These are phyloP conservation scores for Cirrhinus molitorella DNA, from an alignment of 2,797 vertebrate species.

Conservation along the genomic window DNA sequence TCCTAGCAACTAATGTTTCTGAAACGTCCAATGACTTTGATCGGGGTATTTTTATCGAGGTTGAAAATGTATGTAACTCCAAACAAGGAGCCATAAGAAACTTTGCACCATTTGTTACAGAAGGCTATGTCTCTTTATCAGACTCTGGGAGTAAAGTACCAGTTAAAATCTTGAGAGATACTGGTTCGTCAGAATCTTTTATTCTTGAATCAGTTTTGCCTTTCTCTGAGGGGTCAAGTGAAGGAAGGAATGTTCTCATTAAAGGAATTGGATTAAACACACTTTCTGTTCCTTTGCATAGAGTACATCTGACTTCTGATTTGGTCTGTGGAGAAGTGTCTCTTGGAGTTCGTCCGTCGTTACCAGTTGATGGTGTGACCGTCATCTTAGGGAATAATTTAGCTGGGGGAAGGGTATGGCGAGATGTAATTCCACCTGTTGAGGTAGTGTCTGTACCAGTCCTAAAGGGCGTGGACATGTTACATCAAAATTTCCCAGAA, in stretches of 20 bases:
- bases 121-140: not conserved
- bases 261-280: not conserved
- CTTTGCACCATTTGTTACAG: not conserved
- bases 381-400: no score
- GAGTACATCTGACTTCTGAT: not conserved
- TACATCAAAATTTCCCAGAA: no score
- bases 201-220: not conserved
- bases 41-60: fast-evolving
- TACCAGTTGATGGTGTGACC: no score
- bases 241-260: not conserved
- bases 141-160: not conserved
- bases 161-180: not conserved
- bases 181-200: not conserved
- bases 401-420: no score
- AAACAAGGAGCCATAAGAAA: fast-evolving
- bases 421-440: no score
- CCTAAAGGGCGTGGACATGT: no score
- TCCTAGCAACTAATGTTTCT: not conserved
- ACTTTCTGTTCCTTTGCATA: not conserved
- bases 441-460: no score
- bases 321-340: not conserved
- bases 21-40: not conserved
- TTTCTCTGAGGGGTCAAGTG: not conserved
- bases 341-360: not conserved
- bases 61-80: fast-evolving